These are phyloP conservation scores for Monopterus albus DNA, from an alignment of 2,113 vertebrate species.

Conservation along the genomic window DNA sequence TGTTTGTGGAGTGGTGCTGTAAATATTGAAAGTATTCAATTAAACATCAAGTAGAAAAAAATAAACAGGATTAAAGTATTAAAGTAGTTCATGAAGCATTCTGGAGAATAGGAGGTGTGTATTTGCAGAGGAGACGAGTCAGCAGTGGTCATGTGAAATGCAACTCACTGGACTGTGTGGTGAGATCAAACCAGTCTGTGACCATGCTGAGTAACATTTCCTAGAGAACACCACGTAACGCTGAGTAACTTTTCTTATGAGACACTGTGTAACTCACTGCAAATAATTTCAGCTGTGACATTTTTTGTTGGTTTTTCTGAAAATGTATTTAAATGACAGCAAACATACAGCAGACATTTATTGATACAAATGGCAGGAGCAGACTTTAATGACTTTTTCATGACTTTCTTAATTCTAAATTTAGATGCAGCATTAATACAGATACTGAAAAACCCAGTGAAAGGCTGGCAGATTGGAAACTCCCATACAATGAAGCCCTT, in stretches of 20 bases:
- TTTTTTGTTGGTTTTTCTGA: too few relatives aligned
- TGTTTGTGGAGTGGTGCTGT: not conserved
- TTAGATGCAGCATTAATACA: slow-evolving; percentile 36
- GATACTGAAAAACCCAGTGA: slow-evolving; percentile 32
- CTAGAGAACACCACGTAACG: not conserved
- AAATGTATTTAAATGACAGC: not conserved
- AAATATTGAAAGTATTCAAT: not conserved
- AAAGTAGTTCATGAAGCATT: not conserved
- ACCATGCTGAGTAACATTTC: not conserved
- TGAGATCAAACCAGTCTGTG: too few relatives aligned
- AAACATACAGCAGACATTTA: slow-evolving; percentile 26
- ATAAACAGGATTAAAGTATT: not conserved
- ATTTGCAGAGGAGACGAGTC: not conserved
- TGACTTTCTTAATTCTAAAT: slow-evolving; percentile 19
- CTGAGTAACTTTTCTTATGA: not conserved
- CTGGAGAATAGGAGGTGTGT: not conserved
- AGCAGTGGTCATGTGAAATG: not conserved
- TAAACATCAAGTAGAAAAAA: not conserved
- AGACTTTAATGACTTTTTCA: slow-evolving; percentile 16
- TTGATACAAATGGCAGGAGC: slow-evolving; percentile 30
- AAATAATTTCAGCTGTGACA: not conserved
- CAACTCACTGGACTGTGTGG: not conserved
- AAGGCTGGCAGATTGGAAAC: slow-evolving; percentile 43
- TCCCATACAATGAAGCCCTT: slow-evolving; percentile 58
- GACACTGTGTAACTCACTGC: not conserved